Percentiles rank a stretch among this genome's conserved stretches.
Evolutionary conservation across 2,113 vertebrate species (phyloP).

Genomic region (Hipposideros armiger): DNA sequence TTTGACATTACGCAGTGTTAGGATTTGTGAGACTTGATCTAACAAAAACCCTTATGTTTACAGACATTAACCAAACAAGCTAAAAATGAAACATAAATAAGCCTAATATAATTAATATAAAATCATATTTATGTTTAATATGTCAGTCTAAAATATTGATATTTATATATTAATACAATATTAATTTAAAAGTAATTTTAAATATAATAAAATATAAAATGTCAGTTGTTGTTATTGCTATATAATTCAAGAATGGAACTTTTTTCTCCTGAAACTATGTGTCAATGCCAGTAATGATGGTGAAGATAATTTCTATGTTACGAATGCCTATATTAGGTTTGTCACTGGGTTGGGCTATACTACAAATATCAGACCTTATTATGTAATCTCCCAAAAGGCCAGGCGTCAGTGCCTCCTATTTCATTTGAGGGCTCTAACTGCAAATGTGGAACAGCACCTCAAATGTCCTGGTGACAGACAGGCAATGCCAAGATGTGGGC

Average conservation of each 20-base stretch:
- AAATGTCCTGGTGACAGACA: neutral
- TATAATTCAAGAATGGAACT: neutral
- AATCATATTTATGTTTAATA: neutral
- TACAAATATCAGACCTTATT: no score
- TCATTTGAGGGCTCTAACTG: neutral
- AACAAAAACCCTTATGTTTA: neutral
- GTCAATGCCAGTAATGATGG: neutral
- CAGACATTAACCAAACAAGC: neutral
- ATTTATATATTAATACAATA: neutral
- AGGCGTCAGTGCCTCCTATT: no score
- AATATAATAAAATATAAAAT: neutral
- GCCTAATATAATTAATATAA: neutral
- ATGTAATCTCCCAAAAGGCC: neutral
- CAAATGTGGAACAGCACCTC: fast-evolving
- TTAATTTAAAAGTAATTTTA: neutral
- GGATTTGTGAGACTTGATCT: neutral
- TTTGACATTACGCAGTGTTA: neutral
- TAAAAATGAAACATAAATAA: neutral
- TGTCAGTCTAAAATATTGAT: neutral
- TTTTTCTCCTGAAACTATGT: neutral
- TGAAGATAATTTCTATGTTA: neutral
- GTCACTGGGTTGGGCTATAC: neutral
- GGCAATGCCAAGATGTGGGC: neutral
- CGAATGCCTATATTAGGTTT: neutral
- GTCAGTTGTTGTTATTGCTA: neutral